Percentiles rank a stretch among this genome's conserved stretches.
These are phyloP conservation scores for Polypterus senegalus DNA, from an alignment of 2,113 vertebrate species.

Conservation along the genomic window DNA sequence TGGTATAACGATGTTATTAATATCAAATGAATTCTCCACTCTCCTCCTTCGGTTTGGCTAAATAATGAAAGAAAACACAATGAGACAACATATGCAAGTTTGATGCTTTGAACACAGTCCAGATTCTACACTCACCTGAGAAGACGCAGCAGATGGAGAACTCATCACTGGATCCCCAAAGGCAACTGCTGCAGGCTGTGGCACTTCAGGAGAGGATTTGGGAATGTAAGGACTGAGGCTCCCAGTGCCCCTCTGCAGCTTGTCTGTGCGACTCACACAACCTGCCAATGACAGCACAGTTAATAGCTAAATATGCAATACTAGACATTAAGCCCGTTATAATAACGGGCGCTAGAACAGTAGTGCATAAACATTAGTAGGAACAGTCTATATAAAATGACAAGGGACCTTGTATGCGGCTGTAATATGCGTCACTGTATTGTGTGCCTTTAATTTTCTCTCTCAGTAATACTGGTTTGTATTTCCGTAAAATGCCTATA, in stretches of 20 bases:
- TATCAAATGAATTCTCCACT: conserved; percentile 36
- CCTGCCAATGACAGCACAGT: conserved; percentile 4
- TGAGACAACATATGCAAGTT: not conserved
- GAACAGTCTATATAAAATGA: too few species aligned
- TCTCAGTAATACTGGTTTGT: too few species aligned
- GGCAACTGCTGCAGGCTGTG: conserved; percentile 8
- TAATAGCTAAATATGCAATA: too few species aligned
- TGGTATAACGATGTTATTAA: conserved; percentile 43
- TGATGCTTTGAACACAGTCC: not conserved
- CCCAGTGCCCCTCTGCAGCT: conserved; percentile 13
- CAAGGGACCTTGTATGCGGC: too few species aligned
- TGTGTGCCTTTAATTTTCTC: too few species aligned
- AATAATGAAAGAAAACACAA: not conserved
- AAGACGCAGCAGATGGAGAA: conserved; percentile 12
- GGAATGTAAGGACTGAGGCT: conserved; percentile 17
- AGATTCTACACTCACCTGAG: conserved; percentile 13
- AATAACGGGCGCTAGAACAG: too few species aligned
- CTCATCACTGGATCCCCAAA: conserved; percentile 3
- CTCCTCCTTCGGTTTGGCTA: conserved; percentile 32
- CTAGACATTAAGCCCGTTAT: too few species aligned
- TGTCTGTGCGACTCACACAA: conserved; percentile 5
- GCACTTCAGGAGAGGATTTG: conserved; percentile 14
- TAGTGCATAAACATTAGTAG: too few species aligned
- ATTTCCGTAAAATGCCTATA: too few species aligned
- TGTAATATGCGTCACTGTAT: too few species aligned